Base-by-base conservation (phyloP, 2,797 vertebrate species). In the Sebastes trivittatus region DNA sequence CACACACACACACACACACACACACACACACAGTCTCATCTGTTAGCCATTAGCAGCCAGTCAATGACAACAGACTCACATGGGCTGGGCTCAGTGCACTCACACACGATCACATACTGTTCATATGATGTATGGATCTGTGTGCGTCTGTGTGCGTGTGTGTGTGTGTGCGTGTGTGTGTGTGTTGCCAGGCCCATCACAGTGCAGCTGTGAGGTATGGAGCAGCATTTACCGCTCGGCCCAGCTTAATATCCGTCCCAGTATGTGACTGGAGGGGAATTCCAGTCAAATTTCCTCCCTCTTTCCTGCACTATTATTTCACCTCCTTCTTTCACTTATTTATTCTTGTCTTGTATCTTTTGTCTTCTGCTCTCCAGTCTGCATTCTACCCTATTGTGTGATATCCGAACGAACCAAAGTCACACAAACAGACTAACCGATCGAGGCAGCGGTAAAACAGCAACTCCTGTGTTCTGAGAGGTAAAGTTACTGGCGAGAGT, bases 61-160 rank as follows among this genome's bases (percentile, higher is more conserved):
- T 90, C 88, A 86, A 59, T 90, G 89, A 90, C 90, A 88, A 68
- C 90, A 90, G 63, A 73, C 88, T 86, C 81, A 90, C 77, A 85
- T 76, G 92, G 90, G 91, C 87, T 75, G 87, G 89, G 87, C 80
- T 72, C 71, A 16, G n/a, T 42, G 13, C 32, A 8, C 81, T 81
- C 74, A 82, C 87, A 83, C 78, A 89, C 71, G 32, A 73, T 88
- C 25, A 30, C 89, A 91, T 92, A 88, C 66, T 88, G 36, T 83
- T 90, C 84, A 79, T 65, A 90, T 93, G 88, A 92, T 90, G 89
- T 85, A 86, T 88, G 62, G 73, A 85, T 84, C 27, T 52, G 61
- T 77, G 46, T 67, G 60, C 71, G 65, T 75, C 77, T 67, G 70
- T 66, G 71, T 69, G 67, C 62, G 61, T 25, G 75, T 42, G 58